These are phyloP conservation scores for Neodiprion pinetum DNA, from an alignment of 1,140 invertebrate species.

Conservation along the genomic window DNA sequence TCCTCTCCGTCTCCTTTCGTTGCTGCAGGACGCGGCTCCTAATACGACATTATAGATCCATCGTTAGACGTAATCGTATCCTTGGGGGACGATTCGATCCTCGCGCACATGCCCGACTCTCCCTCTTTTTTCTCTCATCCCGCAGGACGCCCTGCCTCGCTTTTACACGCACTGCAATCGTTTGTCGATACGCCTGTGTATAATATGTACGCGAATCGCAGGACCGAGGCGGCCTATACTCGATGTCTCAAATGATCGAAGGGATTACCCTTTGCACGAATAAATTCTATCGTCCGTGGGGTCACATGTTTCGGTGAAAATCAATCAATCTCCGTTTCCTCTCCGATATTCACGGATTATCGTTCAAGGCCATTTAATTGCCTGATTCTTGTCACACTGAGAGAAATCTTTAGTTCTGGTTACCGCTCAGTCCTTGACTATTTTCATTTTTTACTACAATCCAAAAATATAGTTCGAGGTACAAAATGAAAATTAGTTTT, in stretches of 20 bases:
- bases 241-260: not conserved
- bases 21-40: conserved; percentile 2
- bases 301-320: not conserved
- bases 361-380: too few relatives aligned
- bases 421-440: too few relatives aligned
- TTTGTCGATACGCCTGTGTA: not conserved
- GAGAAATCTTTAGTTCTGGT: too few relatives aligned
- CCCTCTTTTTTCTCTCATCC: conserved; percentile 20
- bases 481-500: too few relatives aligned
- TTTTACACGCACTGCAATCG: conserved; percentile 30
- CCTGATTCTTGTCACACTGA: too few relatives aligned
- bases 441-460: too few relatives aligned
- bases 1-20: conserved; percentile 7
- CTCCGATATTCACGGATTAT: too few relatives aligned
- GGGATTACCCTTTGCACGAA: not conserved
- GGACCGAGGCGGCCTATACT: not conserved
- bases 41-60: conserved; percentile 26
- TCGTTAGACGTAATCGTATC: conserved; percentile 42
- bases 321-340: not conserved
- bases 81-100: conserved; percentile 46
- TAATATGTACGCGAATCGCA: too few relatives aligned
- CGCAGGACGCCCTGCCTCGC: conserved; percentile 25
- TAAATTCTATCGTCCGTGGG: not conserved
- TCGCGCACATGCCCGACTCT: conserved; percentile 32
- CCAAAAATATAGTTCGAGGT: too few relatives aligned